Conservation (phyloP, 2,888 invertebrate genomes). For the Thymelicus sylvestris region DNA sequence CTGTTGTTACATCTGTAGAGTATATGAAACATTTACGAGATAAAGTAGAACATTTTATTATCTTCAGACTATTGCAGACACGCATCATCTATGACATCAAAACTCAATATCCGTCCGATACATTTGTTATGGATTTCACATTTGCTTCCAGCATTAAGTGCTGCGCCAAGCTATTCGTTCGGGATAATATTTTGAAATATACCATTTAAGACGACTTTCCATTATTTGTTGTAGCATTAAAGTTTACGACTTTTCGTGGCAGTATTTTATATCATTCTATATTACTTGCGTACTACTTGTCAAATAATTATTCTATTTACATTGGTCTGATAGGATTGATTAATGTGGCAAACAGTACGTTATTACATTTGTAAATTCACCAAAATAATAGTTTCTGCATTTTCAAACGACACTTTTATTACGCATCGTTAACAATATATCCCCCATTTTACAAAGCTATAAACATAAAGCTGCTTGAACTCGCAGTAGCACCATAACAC, state of each 20-base stretch:
- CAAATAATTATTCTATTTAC: not conserved
- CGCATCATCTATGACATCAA: slow-evolving; percentile 72
- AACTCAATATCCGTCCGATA: slow-evolving; percentile 75
- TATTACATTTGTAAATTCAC: no score
- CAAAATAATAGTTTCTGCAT: no score
- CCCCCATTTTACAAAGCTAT: not conserved
- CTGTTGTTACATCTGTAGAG: slow-evolving; percentile 21
- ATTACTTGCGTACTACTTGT: slow-evolving; percentile 36
- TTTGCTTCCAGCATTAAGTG: slow-evolving; percentile 57
- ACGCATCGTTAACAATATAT: not conserved
- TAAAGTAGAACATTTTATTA: slow-evolving; percentile 70
- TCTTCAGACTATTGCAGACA: slow-evolving; percentile 65
- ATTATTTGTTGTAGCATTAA: slow-evolving; percentile 64
- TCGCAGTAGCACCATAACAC: not conserved
- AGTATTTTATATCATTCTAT: slow-evolving; percentile 56
- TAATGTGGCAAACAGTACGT: no score
- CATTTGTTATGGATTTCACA: slow-evolving; percentile 74
- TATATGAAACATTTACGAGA: slow-evolving; percentile 43
- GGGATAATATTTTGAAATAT: slow-evolving; percentile 67
- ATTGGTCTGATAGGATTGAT: no score
- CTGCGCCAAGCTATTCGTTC: slow-evolving; percentile 56
- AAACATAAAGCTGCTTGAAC: not conserved
- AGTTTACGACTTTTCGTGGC: slow-evolving; percentile 58
- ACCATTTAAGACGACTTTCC: slow-evolving; percentile 57
- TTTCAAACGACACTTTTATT: not conserved